phyloP scores from a whole-genome alignment of 1,140 invertebrate genomes.

The Dendrolimus punctatus region DNA sequence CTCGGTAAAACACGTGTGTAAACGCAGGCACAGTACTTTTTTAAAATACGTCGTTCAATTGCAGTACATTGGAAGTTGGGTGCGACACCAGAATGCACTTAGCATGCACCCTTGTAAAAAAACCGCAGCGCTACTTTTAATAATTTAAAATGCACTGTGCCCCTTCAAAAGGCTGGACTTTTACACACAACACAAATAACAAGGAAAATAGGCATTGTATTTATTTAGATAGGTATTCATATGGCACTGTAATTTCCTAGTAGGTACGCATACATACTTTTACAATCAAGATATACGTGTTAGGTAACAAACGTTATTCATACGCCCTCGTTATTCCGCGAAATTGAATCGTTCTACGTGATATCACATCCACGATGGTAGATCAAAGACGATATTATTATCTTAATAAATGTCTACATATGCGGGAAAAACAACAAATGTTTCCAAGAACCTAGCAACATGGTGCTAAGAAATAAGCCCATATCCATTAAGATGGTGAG shows the following conservation, averaged over 20 bases:
- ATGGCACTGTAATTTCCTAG: constrained; percentile 7
- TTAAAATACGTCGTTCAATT: neutral
- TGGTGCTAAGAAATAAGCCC: too few relatives aligned
- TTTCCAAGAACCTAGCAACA: too few relatives aligned
- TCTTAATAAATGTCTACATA: too few relatives aligned
- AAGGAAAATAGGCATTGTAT: constrained; percentile 15
- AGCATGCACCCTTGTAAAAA: constrained; percentile 23
- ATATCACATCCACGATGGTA: neutral
- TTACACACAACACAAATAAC: neutral
- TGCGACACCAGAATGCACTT: constrained; percentile 26
- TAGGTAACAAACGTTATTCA: constrained; percentile 21
- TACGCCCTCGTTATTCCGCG: constrained; percentile 19
- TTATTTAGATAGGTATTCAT: neutral
- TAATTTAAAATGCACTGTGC: constrained; percentile 18
- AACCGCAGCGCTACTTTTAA: constrained; percentile 20
- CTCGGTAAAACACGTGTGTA: neutral
- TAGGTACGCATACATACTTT: constrained; percentile 8
- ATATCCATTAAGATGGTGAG: too few relatives aligned
- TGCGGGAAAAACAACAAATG: too few relatives aligned
- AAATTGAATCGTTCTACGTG: constrained; percentile 27
- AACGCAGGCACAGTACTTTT: neutral
- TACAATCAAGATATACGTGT: constrained; percentile 20
- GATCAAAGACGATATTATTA: too few relatives aligned
- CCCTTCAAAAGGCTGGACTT: constrained; percentile 2
- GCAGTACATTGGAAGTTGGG: constrained; percentile 2